Base-by-base conservation (phyloP, 1,140 invertebrate genomes). In the Penaeus indicus region DNA sequence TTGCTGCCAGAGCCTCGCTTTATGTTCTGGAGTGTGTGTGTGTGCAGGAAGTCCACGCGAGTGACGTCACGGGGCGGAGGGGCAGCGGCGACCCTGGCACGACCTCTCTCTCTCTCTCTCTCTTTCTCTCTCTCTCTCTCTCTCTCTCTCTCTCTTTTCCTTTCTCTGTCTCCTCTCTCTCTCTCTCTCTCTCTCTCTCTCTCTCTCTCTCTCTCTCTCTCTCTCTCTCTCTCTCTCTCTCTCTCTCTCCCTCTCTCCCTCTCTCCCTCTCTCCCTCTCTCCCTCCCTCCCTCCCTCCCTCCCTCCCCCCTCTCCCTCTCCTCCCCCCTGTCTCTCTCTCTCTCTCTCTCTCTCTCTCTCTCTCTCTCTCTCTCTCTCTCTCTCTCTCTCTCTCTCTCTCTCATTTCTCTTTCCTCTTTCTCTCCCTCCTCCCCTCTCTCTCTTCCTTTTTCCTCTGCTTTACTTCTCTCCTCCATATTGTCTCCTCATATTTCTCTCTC, bases 361-460 rank as follows among this genome's bases (percentile, higher is more conserved):
- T n/a, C 22, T n/a, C 22, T n/a, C 22, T n/a, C 22, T 72, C 32
- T n/a, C 13, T 18, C n/a, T 27, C n/a, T 18, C 67, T 32, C 32
- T 47, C 42, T 47, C 42, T 47, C 10, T 47, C 42, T 47, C 10
- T 10, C 10, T 47, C 10, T 10, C 10, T 10, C 10, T 47, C 42
- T 47, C 10, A 5, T 10, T 32, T 67, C 64, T 67, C 64, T 67
- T 25, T 67, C n/a, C 67, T 72, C 67, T 72, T 22, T 72, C 67
- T 72, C 67, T 72, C 67, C n/a, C 67, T 72, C 67, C n/a, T 22
- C n/a, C 67, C n/a, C 67, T 72, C 67, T 72, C 67, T 72, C 67
- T 72, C 67, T 10, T 10, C 8, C 13, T 13, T 10, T 10, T 10
- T 13, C 47, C 47, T 54, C 13, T 72, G 11, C 16, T 7, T 4